phyloP scores from a whole-genome alignment of 2,888 invertebrate genomes.

The Cantharis flavilabris region DNA sequence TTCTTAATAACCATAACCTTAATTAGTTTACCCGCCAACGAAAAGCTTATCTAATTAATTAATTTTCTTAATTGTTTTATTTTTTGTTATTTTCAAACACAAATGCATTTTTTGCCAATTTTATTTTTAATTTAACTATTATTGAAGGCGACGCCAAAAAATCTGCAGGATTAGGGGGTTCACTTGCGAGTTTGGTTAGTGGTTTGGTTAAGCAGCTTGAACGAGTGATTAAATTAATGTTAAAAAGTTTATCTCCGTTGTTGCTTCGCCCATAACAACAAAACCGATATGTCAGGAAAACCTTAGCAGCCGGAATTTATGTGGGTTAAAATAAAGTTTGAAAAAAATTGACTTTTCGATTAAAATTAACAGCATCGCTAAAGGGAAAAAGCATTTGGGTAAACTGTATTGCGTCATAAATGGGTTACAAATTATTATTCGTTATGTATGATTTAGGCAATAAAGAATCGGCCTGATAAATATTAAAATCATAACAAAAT shows the following conservation, averaged over 20 bases:
- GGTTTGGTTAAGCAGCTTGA: not conserved
- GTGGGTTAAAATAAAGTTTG: not conserved
- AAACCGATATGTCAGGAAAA: not conserved
- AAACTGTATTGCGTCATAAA: not conserved
- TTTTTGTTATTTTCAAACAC: not conserved
- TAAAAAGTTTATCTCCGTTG: not conserved
- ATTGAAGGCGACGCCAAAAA: too few species aligned
- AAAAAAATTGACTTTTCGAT: not conserved
- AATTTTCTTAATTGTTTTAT: not conserved
- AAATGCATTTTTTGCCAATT: not conserved
- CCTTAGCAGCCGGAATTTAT: not conserved
- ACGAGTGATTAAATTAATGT: not conserved
- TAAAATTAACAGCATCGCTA: not conserved
- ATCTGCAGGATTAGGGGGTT: not conserved
- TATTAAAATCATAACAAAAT: constrained; percentile 48
- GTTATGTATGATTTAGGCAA: constrained; percentile 24
- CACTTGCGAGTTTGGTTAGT: not conserved
- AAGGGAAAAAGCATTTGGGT: not conserved
- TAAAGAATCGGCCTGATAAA: constrained; percentile 42
- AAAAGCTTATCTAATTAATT: not conserved
- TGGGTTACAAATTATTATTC: not conserved
- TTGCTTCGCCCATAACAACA: not conserved
- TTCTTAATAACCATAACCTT: not conserved
- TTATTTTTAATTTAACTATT: not conserved
- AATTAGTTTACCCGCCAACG: not conserved